phyloP scores from a whole-genome alignment of 2,888 invertebrate genomes.

The Sphaerophoria rueppellii region DNA sequence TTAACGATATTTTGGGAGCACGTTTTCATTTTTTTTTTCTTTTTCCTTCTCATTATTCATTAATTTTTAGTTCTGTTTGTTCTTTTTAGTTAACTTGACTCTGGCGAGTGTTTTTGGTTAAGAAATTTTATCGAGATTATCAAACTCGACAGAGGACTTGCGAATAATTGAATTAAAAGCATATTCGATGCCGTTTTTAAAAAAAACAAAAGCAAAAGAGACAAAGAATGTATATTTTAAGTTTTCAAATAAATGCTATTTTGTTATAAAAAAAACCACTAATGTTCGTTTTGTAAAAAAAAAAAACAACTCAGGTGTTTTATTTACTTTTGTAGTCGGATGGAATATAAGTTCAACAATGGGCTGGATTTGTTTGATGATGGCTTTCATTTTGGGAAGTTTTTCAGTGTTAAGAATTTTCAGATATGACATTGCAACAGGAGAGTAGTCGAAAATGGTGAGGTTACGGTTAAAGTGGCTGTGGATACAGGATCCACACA shows the following conservation, averaged over 20 bases:
- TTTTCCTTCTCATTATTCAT: background rate
- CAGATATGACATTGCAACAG: too few relatives aligned
- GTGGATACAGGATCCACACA: too few relatives aligned
- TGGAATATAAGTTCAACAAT: too few relatives aligned
- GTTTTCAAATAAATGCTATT: background rate
- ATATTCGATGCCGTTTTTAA: background rate
- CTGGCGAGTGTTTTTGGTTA: background rate
- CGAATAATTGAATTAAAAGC: too few relatives aligned
- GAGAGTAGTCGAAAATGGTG: too few relatives aligned
- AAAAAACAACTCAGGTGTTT: background rate
- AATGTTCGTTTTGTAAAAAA: too few relatives aligned
- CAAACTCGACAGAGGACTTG: too few relatives aligned
- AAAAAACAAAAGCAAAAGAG: background rate
- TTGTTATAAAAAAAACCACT: background rate
- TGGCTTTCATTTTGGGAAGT: too few relatives aligned
- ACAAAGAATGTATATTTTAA: background rate
- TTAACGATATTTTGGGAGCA: conserved; percentile 16
- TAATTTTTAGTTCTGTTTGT: conserved; percentile 14
- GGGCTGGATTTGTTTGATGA: too few relatives aligned
- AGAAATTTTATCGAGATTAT: background rate
- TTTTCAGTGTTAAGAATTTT: too few relatives aligned
- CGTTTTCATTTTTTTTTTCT: background rate
- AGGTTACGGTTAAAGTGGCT: too few relatives aligned
- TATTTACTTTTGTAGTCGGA: background rate
- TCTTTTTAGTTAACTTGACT: background rate